These are phyloP conservation scores for Clarias platycephalus DNA, from an alignment of 2,797 vertebrate species.

Conservation along the genomic window DNA sequence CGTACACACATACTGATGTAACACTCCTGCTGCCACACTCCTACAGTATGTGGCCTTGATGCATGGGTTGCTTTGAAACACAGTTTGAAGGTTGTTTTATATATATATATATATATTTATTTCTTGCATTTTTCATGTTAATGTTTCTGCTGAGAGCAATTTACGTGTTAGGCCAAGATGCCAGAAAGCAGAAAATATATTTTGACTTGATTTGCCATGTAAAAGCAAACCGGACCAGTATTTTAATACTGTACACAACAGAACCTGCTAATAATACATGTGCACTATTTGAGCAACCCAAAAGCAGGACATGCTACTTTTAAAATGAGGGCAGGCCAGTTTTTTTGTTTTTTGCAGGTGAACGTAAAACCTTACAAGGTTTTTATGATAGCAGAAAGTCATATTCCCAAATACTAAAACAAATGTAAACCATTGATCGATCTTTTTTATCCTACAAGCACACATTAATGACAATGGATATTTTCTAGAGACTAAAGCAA, in stretches of 20 bases:
- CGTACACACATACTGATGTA: conserved; percentile 51
- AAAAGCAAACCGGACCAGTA: neutral
- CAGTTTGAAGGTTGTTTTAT: conserved; percentile 40
- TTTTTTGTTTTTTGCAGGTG: neutral
- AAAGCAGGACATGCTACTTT: neutral
- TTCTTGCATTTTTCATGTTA: neutral
- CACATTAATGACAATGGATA: neutral
- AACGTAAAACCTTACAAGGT: neutral
- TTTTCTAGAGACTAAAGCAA: neutral
- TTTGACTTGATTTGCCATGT: neutral
- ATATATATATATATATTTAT: conserved; percentile 9
- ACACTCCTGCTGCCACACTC: conserved; percentile 32
- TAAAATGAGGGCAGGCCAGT: neutral
- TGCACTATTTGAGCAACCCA: conserved; percentile 8
- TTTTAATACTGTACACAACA: neutral
- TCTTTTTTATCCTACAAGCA: neutral
- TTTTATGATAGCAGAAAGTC: neutral
- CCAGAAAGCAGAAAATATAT: conserved; percentile 1
- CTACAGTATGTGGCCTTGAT: conserved; percentile 41
- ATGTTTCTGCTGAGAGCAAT: neutral
- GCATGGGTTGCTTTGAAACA: conserved; percentile 25
- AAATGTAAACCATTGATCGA: neutral
- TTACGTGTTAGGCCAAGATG: neutral
- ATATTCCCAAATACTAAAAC: neutral
- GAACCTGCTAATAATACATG: neutral